A percentile compares a stretch with the other conserved stretches of the same genome.
Conservation (phyloP, 2,888 invertebrate species). For the Heliconius aoede region DNA sequence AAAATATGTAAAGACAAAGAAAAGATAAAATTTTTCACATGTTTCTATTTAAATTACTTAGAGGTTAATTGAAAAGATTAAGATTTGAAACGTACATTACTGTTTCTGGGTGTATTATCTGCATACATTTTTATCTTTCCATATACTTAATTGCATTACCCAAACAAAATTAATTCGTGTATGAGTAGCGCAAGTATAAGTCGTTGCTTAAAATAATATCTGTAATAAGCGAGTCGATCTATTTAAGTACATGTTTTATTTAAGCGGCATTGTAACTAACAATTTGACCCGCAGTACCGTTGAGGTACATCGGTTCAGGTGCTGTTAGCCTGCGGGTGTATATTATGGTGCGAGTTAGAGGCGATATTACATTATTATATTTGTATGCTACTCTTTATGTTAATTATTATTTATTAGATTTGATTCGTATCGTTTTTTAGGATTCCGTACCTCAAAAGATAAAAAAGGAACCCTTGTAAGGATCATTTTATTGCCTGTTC, state of each 20-base stretch:
- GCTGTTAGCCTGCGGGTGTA: slow-evolving; percentile 76
- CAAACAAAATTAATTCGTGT: slow-evolving; percentile 7
- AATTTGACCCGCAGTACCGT: slow-evolving; percentile 81
- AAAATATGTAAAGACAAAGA: too few species aligned
- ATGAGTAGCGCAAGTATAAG: background rate
- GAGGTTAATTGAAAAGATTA: background rate
- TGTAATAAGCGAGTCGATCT: slow-evolving; percentile 29
- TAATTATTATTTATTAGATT: too few species aligned
- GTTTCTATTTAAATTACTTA: background rate
- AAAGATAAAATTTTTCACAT: too few species aligned
- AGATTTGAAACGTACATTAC: background rate
- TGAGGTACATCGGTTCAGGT: slow-evolving; percentile 80
- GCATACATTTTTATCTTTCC: background rate
- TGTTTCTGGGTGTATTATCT: background rate
- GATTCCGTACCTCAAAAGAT: too few species aligned
- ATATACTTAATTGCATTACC: background rate
- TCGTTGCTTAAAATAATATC: slow-evolving; percentile 22
- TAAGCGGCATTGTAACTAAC: slow-evolving; percentile 73
- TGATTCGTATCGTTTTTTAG: too few species aligned
- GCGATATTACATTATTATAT: slow-evolving; percentile 14
- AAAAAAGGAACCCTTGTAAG: too few species aligned
- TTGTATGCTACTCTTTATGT: background rate
- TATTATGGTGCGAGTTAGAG: slow-evolving; percentile 55
- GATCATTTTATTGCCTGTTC: too few species aligned
- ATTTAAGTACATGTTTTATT: slow-evolving; percentile 55